Conservation (phyloP, 2,888 invertebrate genomes). For the Meandrusa payeni region DNA sequence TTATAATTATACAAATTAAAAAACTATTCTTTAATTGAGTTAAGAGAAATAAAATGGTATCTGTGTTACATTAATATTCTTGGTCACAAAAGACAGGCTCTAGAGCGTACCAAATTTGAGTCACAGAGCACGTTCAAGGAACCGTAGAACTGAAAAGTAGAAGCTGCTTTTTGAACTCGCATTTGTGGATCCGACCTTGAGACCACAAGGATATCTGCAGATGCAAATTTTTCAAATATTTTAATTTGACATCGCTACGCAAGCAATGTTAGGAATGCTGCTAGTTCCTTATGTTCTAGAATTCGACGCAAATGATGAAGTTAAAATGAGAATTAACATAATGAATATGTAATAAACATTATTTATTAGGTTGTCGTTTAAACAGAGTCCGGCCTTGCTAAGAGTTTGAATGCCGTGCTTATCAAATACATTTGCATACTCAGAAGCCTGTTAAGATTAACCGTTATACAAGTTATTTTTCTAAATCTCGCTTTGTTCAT, state of each 20-base stretch:
- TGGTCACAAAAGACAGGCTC: too few species aligned
- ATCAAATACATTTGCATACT: constrained; percentile 33
- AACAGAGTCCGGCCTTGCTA: constrained; percentile 50
- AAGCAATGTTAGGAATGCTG: constrained; percentile 15
- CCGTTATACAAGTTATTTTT: constrained; percentile 33
- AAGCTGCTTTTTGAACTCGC: too few species aligned
- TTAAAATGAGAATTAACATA: constrained; percentile 45
- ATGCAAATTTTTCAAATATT: too few species aligned
- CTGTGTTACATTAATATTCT: too few species aligned
- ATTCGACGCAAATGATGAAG: constrained; percentile 27
- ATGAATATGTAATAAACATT: constrained; percentile 35
- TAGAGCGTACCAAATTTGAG: too few species aligned
- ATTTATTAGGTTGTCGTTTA: constrained; percentile 48
- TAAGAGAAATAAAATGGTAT: too few species aligned
- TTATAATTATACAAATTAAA: too few species aligned
- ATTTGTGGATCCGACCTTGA: too few species aligned
- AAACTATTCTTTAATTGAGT: too few species aligned
- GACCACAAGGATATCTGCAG: too few species aligned
- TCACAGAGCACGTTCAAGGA: too few species aligned
- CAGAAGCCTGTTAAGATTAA: constrained; percentile 26
- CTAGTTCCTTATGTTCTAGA: constrained; percentile 25
- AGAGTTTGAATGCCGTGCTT: constrained; percentile 28
- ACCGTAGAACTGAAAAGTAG: too few species aligned
- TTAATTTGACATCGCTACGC: not conserved
- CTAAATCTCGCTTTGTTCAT: constrained; percentile 18